Evolutionary conservation across 1,140 invertebrate species (phyloP).

Genomic region (Drosophila watanabei): DNA sequence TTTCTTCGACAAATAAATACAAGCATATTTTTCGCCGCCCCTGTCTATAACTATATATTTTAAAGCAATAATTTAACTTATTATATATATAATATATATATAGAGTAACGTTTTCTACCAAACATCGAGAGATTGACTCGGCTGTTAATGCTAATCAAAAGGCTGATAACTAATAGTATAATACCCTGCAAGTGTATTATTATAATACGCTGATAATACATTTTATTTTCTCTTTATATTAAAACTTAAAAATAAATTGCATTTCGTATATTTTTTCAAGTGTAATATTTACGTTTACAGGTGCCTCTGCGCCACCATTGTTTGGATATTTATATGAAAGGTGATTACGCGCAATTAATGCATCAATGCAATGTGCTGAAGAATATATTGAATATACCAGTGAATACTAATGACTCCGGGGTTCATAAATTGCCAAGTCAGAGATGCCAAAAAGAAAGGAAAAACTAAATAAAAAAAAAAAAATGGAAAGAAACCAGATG

Average conservation of each 20-base stretch:
- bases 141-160: no score
- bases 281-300: background rate
- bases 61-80: no score
- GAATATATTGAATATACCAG: constrained; percentile 51
- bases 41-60: no score
- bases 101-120: no score
- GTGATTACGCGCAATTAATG: constrained; percentile 82
- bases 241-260: background rate
- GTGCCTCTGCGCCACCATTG: constrained; percentile 25
- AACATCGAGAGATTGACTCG: no score
- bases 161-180: no score
- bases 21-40: no score
- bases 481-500: background rate
- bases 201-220: no score
- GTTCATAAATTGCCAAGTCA: constrained; percentile 73
- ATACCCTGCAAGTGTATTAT: no score
- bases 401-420: constrained; percentile 72
- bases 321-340: constrained; percentile 66
- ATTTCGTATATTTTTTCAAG: background rate
- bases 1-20: no score
- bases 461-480: background rate
- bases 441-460: constrained; percentile 28
- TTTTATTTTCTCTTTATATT: no score
- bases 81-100: no score
- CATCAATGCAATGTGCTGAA: constrained; percentile 71